A percentile compares a stretch with the other conserved stretches of the same genome.
Conservation (phyloP, 1,140 invertebrate genomes). For the Aplysia californica region DNA sequence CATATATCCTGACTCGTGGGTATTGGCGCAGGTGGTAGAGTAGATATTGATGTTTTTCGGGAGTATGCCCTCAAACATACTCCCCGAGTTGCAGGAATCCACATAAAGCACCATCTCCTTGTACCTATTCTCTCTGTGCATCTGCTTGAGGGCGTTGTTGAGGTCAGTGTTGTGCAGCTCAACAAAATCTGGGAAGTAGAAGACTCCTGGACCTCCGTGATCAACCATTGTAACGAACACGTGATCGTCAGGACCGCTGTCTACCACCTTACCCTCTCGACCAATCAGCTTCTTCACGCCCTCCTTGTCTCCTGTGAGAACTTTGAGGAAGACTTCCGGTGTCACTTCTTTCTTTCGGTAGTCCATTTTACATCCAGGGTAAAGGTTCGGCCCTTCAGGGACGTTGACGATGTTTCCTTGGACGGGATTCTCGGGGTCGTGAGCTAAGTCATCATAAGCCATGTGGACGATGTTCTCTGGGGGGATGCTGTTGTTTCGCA, state of each 20-base stretch:
- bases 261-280: neutral
- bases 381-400: neutral
- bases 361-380: neutral
- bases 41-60: neutral
- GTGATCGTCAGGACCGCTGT: neutral
- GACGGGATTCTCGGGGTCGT: neutral
- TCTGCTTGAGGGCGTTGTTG: neutral
- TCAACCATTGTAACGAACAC: neutral
- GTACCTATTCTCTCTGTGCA: neutral
- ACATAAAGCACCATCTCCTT: neutral
- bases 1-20: too few relatives aligned
- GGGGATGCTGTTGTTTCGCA: neutral
- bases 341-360: neutral
- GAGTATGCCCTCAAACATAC: neutral
- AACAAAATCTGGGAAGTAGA: neutral
- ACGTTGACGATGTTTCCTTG: neutral
- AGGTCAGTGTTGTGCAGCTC: neutral
- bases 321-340: neutral
- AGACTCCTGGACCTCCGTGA: neutral
- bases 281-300: neutral
- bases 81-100: neutral
- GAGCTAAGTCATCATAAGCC: neutral
- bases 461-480: neutral
- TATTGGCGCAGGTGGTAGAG: neutral
- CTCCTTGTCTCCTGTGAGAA: neutral